Base-by-base conservation (phyloP, 1,140 invertebrate species). In the Bombus terrestris region DNA sequence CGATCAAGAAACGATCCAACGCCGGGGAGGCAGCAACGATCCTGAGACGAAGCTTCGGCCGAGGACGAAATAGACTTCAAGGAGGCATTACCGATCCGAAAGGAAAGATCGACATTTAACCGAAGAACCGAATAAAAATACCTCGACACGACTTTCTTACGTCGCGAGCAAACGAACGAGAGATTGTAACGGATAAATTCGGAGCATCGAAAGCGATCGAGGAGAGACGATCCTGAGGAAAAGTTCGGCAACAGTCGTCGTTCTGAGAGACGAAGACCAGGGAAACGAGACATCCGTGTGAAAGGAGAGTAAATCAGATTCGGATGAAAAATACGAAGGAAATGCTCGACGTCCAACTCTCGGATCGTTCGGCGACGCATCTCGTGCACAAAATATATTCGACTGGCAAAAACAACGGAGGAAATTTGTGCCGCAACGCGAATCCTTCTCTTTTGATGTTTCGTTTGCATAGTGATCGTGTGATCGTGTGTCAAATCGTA, bases 1-100 rank as follows among this genome's bases (percentile, higher is more conserved):
- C 66, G 68, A 80, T 32, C 57, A 1, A 43, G 69, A 72, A 25
- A 78, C n/a, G 66, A 83, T 86, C 74, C 25, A 66, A 53, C 47
- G 47, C 18, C 47, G 47, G 47, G 47, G 1, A 83, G 37, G 13
- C 78, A 41, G 18, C 59, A 15, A 75, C 8, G 32, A 37, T 12
- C 6, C 47, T 32, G 15, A 41, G 43, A 64, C 59, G 72, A 75
- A 39, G 39, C 57, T 66, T 72, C 47, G 25, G 57, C 32, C 25
- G 35, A 43, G 22, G 47, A 6, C 18, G 47, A 6, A 53, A 43
- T 8, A 39, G 22, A 71, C 41, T 41, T 22, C 41, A 37, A 73
- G 13, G 25, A 41, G 39, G 28, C 69, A 39, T 39, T 39, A 39
- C 22, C 69, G 25, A 71, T 69, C 35, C 32, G 32, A 37, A 39